Evolutionary conservation across 92 coral and sea anemone genomes (phyloP), one percentile per base, ranked within the genome.

Genomic region (Blastomussa wellsi): DNA sequence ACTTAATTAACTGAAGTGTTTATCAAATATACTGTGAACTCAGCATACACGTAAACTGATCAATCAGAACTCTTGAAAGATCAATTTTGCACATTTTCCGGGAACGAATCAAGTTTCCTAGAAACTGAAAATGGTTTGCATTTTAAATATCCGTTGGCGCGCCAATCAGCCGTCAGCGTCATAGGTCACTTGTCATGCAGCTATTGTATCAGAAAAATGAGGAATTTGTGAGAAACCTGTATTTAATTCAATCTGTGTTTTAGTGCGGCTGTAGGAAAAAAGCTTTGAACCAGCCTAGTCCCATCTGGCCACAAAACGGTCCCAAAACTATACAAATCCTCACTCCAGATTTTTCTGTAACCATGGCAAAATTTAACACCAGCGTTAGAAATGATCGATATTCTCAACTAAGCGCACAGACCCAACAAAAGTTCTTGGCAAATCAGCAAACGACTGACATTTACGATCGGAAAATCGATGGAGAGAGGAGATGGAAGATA

Each of bases 391-490:
- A 5, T 9, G 86, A 83, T 44, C 72, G 19, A 35, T 83, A 55
- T 73, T 24, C 79, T 20, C 57, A 28, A 19, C 78, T 88, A 35
- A 77, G 84, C 28, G 71, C 89, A 19, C 84, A 88, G 74, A 84
- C 84, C 28, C 74, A 84, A 19, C 79, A 84, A 49, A 85, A 77
- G 74, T 84, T 77, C 74, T 35, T 10, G 36, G 49, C 47, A 6
- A 88, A 83, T 77, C 84, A 52, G 32, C 89, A 73, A 72, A 79
- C 91, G 20, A 32, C 31, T 11, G 82, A 78, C 33, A 73, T 80
- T 38, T 88, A 76, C 66, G 91, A 88, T 15, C 79, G 38, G 38
- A 88, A 88, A 20, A 83, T 76, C 76, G 65, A 72, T 88, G 91
- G 91, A 68, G 89, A 55, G 73, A 74, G 31, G 91, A 88, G 32